Percentiles rank a stretch among this genome's conserved stretches.
phyloP scores from a whole-genome alignment of 2,888 invertebrate species.

The Callimorpha dominula region DNA sequence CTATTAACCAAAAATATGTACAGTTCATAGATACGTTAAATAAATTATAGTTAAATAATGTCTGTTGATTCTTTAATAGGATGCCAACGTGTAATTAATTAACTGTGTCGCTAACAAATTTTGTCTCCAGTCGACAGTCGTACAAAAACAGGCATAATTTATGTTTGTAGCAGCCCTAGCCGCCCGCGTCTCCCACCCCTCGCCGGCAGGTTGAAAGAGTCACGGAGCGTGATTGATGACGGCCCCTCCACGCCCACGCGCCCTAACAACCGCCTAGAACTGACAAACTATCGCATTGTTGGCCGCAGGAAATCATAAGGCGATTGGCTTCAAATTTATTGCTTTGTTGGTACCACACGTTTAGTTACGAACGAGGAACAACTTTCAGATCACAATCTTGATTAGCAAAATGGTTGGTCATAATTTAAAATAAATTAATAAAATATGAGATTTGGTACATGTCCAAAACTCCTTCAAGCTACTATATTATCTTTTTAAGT shows the following conservation, averaged over 20 bases:
- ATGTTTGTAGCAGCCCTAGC: slow-evolving; percentile 75
- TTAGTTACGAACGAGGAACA: slow-evolving; percentile 54
- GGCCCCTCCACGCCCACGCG: slow-evolving; percentile 74
- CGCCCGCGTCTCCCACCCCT: slow-evolving; percentile 50
- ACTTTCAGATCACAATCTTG: slow-evolving; percentile 53
- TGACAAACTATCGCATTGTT: slow-evolving; percentile 80
- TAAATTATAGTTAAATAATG: slow-evolving; percentile 55
- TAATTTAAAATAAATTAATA: slow-evolving; percentile 35
- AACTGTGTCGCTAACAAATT: slow-evolving; percentile 80
- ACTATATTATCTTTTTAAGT: neutral
- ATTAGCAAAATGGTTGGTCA: slow-evolving; percentile 53
- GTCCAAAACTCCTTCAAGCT: slow-evolving; percentile 19
- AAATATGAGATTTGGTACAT: slow-evolving; percentile 25
- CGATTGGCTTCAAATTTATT: slow-evolving; percentile 72
- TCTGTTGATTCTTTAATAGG: slow-evolving; percentile 53
- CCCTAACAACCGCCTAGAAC: slow-evolving; percentile 77
- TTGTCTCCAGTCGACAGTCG: slow-evolving; percentile 75
- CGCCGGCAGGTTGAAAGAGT: slow-evolving; percentile 85
- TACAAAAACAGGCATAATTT: slow-evolving; percentile 81
- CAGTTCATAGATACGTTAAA: slow-evolving; percentile 46
- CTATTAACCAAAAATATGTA: slow-evolving; percentile 41
- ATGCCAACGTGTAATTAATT: slow-evolving; percentile 76
- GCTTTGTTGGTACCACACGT: slow-evolving; percentile 57
- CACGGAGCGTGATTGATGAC: slow-evolving; percentile 84
- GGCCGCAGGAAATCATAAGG: slow-evolving; percentile 75